Evolutionary conservation across 2,888 invertebrate genomes (phyloP).

Genomic region (Aethes cnicana): DNA sequence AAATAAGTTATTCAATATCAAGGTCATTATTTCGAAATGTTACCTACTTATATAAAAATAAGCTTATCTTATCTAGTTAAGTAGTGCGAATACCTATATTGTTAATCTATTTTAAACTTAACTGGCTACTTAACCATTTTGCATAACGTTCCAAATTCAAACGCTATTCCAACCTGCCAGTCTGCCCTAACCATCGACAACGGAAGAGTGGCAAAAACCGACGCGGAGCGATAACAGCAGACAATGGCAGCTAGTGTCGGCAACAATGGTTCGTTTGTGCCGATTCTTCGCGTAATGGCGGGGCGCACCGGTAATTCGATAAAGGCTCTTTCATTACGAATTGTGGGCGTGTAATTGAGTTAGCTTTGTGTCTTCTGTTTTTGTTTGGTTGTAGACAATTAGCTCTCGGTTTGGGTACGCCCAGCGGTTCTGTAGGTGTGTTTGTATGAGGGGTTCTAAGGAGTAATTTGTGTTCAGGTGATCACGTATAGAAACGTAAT

Average conservation of each 20-base stretch:
- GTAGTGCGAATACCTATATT: not conserved
- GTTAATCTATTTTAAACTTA: too few relatives aligned
- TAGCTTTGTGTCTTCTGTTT: constrained; percentile 61
- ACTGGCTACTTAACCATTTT: too few relatives aligned
- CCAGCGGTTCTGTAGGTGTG: not conserved
- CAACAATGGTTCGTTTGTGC: constrained; percentile 81
- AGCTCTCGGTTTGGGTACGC: constrained; percentile 7
- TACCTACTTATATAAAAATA: too few relatives aligned
- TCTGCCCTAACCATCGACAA: constrained; percentile 57
- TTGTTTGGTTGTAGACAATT: constrained; percentile 41
- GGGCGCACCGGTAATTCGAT: constrained; percentile 75
- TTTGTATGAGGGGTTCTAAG: not conserved
- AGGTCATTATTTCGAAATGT: too few relatives aligned
- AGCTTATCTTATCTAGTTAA: too few relatives aligned
- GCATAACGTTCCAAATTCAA: not conserved
- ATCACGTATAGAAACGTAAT: too few relatives aligned
- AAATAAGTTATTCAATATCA: too few relatives aligned
- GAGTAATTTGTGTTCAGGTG: not conserved
- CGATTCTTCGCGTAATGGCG: constrained; percentile 78
- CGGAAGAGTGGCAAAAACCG: constrained; percentile 78
- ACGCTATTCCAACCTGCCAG: constrained; percentile 42
- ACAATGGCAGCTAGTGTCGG: constrained; percentile 77
- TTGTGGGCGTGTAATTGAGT: constrained; percentile 77
- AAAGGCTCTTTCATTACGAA: constrained; percentile 72
- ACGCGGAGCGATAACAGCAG: constrained; percentile 73